Evolutionary conservation across 2,113 vertebrate genomes (phyloP), one percentile per base, ranked within the genome.

Genomic region (Clarias macrocephalus): DNA sequence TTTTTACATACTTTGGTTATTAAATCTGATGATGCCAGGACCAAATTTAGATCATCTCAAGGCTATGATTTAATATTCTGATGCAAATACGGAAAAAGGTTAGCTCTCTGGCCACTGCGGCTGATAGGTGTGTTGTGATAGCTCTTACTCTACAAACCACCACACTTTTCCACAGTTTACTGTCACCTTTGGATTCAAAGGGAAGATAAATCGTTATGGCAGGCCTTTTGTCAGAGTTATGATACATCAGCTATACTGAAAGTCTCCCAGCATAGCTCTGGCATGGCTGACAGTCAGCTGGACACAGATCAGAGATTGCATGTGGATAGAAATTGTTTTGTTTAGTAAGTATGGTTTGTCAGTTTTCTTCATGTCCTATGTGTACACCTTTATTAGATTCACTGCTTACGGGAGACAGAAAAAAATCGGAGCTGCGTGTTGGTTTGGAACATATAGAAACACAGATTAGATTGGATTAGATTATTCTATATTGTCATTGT

Each of bases 11-110:
- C 54, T 25, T 62, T 73, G 28, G 42, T 59, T 28, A 28, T 77
- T 77, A 28, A 57, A 57, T 62, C 79, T 87, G 16, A 62, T 65
- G 62, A 81, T 73, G 30, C 10, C 57, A 79, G 19, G 59, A 83
- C 83, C 80, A 70, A 84, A 80, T 90, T 86, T 68, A 68, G 85
- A 72, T n/a, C 75, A 59, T 82, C 65, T 77, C n/a, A 70, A 23
- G 28, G 21, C 16, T 80, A 21, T 59, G 19, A 59, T 62, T 87
- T 21, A 33, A 62, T 60, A 57, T 77, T 62, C 57, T 65, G 76
- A 86, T 87, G 70, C 59, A 48, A 72, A 68, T 72, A 15, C 82
- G 76, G 65, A 75, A 57, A 88, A 42, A 62, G 72, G 2, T 37
- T 28, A 79, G 59, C 21, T 72, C 18, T n/a, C 1, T 37, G 59